Evolutionary conservation across 2,888 invertebrate species (phyloP).

Genomic region (Uropetala carovei): DNA sequence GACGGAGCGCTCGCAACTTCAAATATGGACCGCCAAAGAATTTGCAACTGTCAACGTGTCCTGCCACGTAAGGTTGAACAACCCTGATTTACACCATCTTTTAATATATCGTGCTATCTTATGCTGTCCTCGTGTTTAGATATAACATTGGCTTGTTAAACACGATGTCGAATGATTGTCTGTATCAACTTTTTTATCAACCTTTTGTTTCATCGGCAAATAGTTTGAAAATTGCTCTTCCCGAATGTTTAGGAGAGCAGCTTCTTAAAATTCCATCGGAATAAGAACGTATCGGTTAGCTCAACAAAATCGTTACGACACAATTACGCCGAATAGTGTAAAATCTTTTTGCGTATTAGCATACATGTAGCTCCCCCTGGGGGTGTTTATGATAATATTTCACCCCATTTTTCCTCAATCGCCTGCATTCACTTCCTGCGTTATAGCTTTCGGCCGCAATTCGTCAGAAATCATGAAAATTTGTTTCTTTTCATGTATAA

Average conservation of each 20-base stretch:
- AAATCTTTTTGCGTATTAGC: conserved; percentile 57
- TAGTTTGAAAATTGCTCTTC: conserved; percentile 29
- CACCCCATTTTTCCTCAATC: conserved; percentile 36
- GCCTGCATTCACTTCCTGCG: conserved; percentile 19
- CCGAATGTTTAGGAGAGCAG: background rate
- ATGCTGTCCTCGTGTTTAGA: background rate
- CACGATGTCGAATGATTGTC: background rate
- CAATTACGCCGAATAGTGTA: conserved; percentile 38
- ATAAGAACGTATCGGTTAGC: conserved; percentile 2
- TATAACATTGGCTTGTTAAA: background rate
- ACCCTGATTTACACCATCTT: background rate
- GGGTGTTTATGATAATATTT: conserved; percentile 57
- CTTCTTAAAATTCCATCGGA: conserved; percentile 45
- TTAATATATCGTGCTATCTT: background rate
- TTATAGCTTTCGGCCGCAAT: conserved; percentile 42
- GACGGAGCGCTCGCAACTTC: too few relatives aligned
- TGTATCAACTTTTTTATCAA: background rate
- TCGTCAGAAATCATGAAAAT: conserved; percentile 58
- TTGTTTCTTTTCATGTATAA: conserved; percentile 32
- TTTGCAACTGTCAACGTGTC: too few relatives aligned
- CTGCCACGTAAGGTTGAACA: too few relatives aligned
- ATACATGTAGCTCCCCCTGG: conserved; percentile 36
- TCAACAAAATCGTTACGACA: conserved; percentile 12
- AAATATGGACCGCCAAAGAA: too few relatives aligned
- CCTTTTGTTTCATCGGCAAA: background rate